Base-by-base conservation (phyloP, 2,797 vertebrate genomes). In the Aldrovandia affinis region DNA sequence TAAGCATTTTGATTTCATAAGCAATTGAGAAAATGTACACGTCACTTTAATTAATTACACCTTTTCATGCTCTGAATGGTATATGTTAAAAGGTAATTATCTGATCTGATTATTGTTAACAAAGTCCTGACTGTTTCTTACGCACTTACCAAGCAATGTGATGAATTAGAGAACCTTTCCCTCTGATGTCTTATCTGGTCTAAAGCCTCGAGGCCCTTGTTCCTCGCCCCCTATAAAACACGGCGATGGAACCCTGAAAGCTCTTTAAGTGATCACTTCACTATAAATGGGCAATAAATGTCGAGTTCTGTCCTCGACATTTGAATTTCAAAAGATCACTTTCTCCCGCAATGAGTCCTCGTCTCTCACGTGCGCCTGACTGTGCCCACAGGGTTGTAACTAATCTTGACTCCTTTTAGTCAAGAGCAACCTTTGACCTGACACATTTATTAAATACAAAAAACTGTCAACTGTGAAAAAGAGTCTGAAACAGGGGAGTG, bases 371-470 rank as follows among this genome's bases (percentile, higher is more conserved):
- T 8, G 52, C n/a, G 20, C 39, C 14, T 52, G 39, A 65, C 47
- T 28, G 30, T 50, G 59, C 65, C 84, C n/a, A 10, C 18, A 18
- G 73, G 84, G 25, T 5, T 9, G 81, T 78, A 85, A 85, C 73
- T n/a, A 70, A 85, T 85, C 84, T 63, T 65, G 57, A 63, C 55
- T 63, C 28, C 15, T 68, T 68, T 44, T 14, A 79, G 75, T 83
- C 39, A 61, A 52, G 52, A 59, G 30, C 33, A 15, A 65, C 73
- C 57, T 68, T 78, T 85, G 70, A 85, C 50, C 42, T 59, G 20
- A 20, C 12, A 63, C 25, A 55, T 63, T 85, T 63, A 85, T 85
- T 57, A 82, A 57, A 59, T 39, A 81, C 68, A 59, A 80, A n/a
- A 84, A 84, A 81, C 52, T 25, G 33, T 47, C 79, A 50, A 57